Evolutionary conservation across 2,888 invertebrate genomes (phyloP).

Genomic region (Epinotia demarniana): DNA sequence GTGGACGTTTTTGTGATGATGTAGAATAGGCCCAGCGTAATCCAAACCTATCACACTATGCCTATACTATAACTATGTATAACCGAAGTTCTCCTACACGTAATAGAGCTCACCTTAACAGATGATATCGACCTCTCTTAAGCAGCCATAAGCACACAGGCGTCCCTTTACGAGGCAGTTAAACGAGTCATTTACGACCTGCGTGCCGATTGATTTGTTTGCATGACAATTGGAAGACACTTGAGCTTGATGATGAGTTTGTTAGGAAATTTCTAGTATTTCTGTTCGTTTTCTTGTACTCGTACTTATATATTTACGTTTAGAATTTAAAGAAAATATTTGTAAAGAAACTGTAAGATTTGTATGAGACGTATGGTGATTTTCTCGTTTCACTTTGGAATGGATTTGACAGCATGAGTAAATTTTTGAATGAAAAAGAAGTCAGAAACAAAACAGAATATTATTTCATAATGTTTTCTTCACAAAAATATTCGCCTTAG

Average conservation of each 20-base stretch:
- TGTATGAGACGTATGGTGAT: no score
- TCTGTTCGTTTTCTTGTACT: background rate
- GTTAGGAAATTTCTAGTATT: background rate
- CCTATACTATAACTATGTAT: background rate
- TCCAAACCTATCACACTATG: background rate
- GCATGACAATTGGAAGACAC: slow-evolving; percentile 40
- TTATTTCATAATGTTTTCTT: no score
- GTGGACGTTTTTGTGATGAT: background rate
- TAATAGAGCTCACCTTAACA: slow-evolving; percentile 10
- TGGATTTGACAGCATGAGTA: no score
- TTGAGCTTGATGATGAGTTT: slow-evolving; percentile 14
- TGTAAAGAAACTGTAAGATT: no score
- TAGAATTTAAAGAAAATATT: no score
- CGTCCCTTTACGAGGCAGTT: slow-evolving; percentile 61
- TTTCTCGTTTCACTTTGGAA: no score
- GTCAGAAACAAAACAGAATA: no score
- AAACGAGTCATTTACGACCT: slow-evolving; percentile 69
- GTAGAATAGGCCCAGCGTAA: background rate
- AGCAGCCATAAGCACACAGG: slow-evolving; percentile 37
- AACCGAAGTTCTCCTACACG: background rate
- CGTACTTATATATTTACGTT: no score
- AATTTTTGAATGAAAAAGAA: no score
- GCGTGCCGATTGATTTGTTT: slow-evolving; percentile 44
- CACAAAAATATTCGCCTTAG: no score
- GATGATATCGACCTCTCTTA: slow-evolving; percentile 25